Base-by-base conservation (phyloP, 2,797 vertebrate species). In the Catostomus latipinnis region DNA sequence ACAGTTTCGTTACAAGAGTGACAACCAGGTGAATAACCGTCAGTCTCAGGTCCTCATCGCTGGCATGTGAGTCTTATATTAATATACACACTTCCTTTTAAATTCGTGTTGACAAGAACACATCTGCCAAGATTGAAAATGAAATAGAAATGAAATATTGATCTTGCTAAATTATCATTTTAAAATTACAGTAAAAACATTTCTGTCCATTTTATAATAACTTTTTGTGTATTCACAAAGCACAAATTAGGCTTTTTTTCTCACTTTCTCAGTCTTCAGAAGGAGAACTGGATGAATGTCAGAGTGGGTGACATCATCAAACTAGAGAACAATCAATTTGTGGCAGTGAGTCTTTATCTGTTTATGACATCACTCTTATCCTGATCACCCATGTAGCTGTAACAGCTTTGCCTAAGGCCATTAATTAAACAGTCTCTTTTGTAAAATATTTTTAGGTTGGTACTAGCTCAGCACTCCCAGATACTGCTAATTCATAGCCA, bases 21-120 rank as follows among this genome's bases (percentile, higher is more conserved):
- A 98, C 91, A 97, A 96, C 90, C 97, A 98, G 90, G 97, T 98
- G 90, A 98, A 98, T 92, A 98, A 94, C 87, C 96, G 97, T 0
- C 96, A 97, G 92, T 98, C 97, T 93, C 96, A 96, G 94, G 96
- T 98, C 89, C 95, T 97, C 89, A 96, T 98, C 85, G 80, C 87
- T 62, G 96, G 96, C 90, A 93, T 83, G 97, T 98, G 89, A 98
- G 97, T 96, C 62, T 34, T 34, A 34, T 34, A 34, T 34, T 34
- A 34, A 34, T 34, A 34, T 34, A 34, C 34, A 34, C 34, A 34
- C 34, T 53, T 72, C 12, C 45, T 80, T 66, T 80, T 43, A 46
- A 56, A 62, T 70, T 22, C 1, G 48, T 5, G 12, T 71, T 62
- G 9, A 65, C 68, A 56, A 54, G 49, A 61, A 71, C 53, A 12